Base-by-base conservation (phyloP, 2,888 invertebrate species). In the Tetanocera ferruginea region DNA sequence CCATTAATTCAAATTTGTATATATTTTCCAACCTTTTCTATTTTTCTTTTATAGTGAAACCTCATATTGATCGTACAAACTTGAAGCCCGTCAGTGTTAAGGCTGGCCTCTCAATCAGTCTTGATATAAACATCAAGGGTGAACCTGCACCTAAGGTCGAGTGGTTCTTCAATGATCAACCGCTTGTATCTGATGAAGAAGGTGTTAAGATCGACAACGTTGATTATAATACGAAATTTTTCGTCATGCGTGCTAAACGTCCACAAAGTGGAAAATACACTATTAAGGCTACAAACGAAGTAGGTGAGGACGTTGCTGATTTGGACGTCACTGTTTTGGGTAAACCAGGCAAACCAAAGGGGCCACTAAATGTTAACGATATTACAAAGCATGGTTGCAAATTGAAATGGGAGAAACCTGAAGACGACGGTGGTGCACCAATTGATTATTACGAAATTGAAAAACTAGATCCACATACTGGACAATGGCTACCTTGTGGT, bases 401-500 rank as follows among this genome's bases (percentile, higher is more conserved):
- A 80, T 91, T 98, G 5, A 93, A 95, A 80, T 98, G 98, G 98
- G 93, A 97, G 88, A 96, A 97, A 87, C 98, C 97, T 0, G 95
- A 97, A 83, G 98, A 99, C 88, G 98, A 99, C 86, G 99, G 99
- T 77, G 99, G 99, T 31, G 91, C 94, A 49, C 98, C 97, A 60
- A 93, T 99, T 83, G 96, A 98, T 80, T 96, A 97, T 88, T 98
- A 98, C 87, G 96, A 96, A 91, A 97, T 99, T 85, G 99, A 99
- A 90, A 98, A 97, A 87, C 92, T 97, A 64, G 98, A 98, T 90
- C 96, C 97, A 19, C 93, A 95, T 74, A 96, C 97, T 66, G 97
- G 97, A 80, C 94, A 95, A 91, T 99, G 98, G 99, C 92, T 97
- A 74, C 96, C 97, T 9, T 97, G 96, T 86, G 97, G 95, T 25